Percentiles rank a stretch among this genome's conserved stretches.
Conservation (phyloP, 2,888 invertebrate species). For the Lathronympha strigana region DNA sequence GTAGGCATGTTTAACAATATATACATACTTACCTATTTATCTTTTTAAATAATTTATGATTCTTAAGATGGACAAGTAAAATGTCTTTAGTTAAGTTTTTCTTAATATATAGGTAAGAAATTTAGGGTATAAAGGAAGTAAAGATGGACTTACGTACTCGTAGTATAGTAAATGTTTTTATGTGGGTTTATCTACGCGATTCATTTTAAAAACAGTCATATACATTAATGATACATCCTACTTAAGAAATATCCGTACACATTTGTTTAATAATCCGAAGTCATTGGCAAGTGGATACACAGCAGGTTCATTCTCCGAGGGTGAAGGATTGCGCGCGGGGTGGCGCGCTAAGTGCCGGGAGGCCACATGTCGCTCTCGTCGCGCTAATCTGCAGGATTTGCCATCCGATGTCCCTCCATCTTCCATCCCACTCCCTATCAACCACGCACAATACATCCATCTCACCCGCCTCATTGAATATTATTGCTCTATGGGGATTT, state of each 20-base stretch:
- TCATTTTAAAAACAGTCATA: no score
- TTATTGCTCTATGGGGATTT: slow-evolving; percentile 84
- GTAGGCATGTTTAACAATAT: no score
- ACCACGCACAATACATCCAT: slow-evolving; percentile 62
- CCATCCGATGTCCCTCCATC: slow-evolving; percentile 76
- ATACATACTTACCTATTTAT: no score
- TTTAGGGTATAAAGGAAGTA: no score
- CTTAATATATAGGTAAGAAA: no score
- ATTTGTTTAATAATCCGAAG: not conserved
- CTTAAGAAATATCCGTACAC: not conserved
- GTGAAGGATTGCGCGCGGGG: slow-evolving; percentile 58
- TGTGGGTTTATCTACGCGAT: no score
- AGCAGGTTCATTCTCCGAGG: slow-evolving; percentile 46
- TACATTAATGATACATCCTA: not conserved
- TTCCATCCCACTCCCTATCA: slow-evolving; percentile 61
- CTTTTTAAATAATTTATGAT: no score
- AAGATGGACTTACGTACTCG: no score
- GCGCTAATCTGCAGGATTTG: slow-evolving; percentile 83
- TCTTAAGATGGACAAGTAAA: no score
- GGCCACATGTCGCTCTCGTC: slow-evolving; percentile 83
- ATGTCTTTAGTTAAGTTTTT: no score
- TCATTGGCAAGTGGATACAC: slow-evolving; percentile 19
- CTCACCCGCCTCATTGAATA: slow-evolving; percentile 80
- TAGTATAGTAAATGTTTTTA: no score
- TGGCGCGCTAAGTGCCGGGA: slow-evolving; percentile 78